Conservation (phyloP, 2,888 invertebrate species). For the Ormyrus pomaceus region DNA sequence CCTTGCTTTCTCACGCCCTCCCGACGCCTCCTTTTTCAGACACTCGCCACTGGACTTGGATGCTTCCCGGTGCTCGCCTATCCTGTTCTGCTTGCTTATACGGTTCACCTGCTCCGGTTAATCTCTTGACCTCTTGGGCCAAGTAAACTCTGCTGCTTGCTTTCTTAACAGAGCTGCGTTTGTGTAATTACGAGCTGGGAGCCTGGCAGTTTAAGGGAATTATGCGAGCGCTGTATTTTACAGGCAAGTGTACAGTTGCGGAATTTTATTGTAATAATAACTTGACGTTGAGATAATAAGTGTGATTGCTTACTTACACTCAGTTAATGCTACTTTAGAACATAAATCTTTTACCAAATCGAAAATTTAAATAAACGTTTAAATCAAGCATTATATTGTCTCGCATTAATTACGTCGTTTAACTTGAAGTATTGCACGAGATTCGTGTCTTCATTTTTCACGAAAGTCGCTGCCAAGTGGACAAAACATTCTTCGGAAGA, state of each 20-base stretch:
- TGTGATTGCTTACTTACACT: too few relatives aligned
- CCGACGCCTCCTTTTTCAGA: background rate
- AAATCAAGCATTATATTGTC: too few relatives aligned
- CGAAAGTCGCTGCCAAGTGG: background rate
- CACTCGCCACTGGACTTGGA: background rate
- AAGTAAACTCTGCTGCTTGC: too few relatives aligned
- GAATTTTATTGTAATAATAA: too few relatives aligned
- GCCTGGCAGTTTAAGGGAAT: background rate
- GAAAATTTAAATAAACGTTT: too few relatives aligned
- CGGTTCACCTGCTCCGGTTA: constrained; percentile 17
- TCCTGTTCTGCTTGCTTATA: background rate
- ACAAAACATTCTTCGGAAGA: constrained; percentile 11
- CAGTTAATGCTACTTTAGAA: too few relatives aligned
- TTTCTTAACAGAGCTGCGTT: constrained; percentile 20
- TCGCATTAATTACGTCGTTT: too few relatives aligned
- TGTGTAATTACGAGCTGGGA: constrained; percentile 13
- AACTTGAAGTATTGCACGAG: too few relatives aligned
- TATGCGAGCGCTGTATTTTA: too few relatives aligned
- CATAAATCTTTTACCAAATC: too few relatives aligned
- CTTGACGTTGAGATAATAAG: too few relatives aligned
- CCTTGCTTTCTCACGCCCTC: constrained; percentile 16
- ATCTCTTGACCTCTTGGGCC: constrained; percentile 25
- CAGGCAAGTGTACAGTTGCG: too few relatives aligned
- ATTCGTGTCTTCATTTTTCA: background rate
- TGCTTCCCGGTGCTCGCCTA: constrained; percentile 9